phyloP scores from a whole-genome alignment of 23 tunicate species.

The Styela plicata region DNA sequence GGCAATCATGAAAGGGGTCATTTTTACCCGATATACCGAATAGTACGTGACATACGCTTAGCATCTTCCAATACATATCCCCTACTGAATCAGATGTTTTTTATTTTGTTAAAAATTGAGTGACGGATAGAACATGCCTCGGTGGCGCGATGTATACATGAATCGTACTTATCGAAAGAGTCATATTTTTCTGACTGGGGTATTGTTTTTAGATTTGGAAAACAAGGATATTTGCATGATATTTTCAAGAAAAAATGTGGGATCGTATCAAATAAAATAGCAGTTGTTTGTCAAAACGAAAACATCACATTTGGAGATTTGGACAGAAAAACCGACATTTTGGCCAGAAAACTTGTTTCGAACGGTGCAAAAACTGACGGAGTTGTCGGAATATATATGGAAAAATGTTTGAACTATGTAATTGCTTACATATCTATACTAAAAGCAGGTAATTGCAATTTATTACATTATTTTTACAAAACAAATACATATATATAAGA shows the following conservation, averaged over 20 bases:
- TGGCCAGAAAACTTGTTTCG: constrained; percentile 43
- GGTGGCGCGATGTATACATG: too few species aligned
- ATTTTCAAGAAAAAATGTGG: constrained; percentile 61
- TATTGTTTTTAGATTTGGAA: constrained; percentile 69
- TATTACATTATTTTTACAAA: too few species aligned
- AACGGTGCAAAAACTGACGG: constrained; percentile 49
- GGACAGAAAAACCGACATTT: constrained; percentile 51
- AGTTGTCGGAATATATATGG: constrained; percentile 88
- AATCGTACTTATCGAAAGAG: too few species aligned
- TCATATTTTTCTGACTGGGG: too few species aligned
- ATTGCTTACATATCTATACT: constrained; percentile 81
- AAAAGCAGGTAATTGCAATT: constrained; percentile 90
- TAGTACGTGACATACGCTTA: too few species aligned
- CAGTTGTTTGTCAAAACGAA: constrained; percentile 42
- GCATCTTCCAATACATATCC: too few species aligned
- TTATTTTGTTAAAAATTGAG: too few species aligned
- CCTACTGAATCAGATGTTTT: too few species aligned
- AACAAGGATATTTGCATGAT: constrained; percentile 69
- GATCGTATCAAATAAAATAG: constrained; percentile 36
- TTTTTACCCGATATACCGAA: too few species aligned
- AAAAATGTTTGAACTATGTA: constrained; percentile 75
- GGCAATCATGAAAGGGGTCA: too few species aligned
- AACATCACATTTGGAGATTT: constrained; percentile 50
- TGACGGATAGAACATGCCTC: too few species aligned
- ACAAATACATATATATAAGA: too few species aligned